These are phyloP conservation scores for Himantopus leucocephalus DNA, from an alignment of 2,113 vertebrate genomes.

Conservation along the genomic window DNA sequence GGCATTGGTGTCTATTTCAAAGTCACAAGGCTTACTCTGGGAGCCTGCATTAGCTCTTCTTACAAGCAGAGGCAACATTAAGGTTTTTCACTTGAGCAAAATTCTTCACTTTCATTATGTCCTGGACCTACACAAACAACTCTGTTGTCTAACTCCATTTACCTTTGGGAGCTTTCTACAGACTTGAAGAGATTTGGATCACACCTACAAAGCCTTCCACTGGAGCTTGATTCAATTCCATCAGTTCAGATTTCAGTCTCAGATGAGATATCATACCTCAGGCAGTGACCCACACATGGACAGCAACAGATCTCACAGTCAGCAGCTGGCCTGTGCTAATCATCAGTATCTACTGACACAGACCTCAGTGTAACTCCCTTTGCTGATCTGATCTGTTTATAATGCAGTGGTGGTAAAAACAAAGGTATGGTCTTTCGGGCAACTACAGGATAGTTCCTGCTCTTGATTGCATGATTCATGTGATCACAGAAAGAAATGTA, in stretches of 20 bases:
- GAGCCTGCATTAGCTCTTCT: background rate
- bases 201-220: background rate
- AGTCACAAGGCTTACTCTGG: background rate
- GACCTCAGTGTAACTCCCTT: background rate
- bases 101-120: background rate
- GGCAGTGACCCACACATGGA: background rate
- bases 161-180: background rate
- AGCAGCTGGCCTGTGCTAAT: background rate
- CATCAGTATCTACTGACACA: background rate
- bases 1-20: background rate
- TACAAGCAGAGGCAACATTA: background rate
- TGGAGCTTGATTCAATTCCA: background rate
- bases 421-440: background rate
- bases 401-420: background rate
- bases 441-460: background rate
- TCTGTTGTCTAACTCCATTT: background rate
- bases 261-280: background rate
- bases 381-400: background rate
- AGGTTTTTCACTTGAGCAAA: background rate
- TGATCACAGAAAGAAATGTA: background rate
- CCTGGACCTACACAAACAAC: background rate
- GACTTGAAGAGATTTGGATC: background rate
- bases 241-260: background rate
- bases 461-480: background rate
- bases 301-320: background rate